A percentile compares a stretch with the other conserved stretches of the same genome.
Evolutionary conservation across 2,797 vertebrate genomes (phyloP).

Genomic region (Spinus olivaceus): DNA sequence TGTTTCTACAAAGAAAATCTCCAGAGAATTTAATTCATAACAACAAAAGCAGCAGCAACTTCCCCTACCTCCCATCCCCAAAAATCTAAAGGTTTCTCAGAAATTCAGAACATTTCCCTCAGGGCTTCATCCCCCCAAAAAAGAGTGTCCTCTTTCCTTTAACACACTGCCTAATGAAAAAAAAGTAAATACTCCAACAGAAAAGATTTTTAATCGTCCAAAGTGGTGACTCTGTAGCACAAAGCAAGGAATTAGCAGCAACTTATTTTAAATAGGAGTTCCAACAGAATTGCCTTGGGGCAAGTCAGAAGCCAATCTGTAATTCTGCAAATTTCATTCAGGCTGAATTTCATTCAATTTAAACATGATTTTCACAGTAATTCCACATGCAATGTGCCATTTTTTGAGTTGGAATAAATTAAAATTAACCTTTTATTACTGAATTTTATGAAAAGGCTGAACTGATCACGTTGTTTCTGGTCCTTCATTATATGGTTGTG

Average conservation of each 20-base stretch:
- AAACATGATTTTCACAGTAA: conserved; percentile 3
- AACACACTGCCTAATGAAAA: conserved; percentile 29
- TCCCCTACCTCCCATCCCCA: background rate
- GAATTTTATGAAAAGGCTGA: background rate
- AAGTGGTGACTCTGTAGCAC: conserved; percentile 28
- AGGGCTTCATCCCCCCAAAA: background rate
- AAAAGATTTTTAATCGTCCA: conserved; percentile 40
- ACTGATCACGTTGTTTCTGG: background rate
- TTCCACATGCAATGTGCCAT: background rate
- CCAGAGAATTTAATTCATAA: background rate
- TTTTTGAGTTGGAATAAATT: background rate
- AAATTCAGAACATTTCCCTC: background rate
- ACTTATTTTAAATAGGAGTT: conserved; percentile 21
- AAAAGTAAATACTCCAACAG: background rate
- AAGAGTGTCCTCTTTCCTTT: background rate
- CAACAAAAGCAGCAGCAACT: background rate
- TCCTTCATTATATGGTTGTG: background rate
- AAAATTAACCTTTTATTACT: background rate
- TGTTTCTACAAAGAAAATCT: background rate
- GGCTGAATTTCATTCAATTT: background rate
- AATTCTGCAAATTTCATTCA: background rate
- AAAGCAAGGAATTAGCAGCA: conserved; percentile 49
- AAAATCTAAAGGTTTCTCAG: conserved; percentile 19
- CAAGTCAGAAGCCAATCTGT: conserved; percentile 35
- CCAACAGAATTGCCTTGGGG: conserved; percentile 12